Percentiles rank a stretch among this genome's conserved stretches.
Conservation (phyloP, 2,888 invertebrate species). For the Caenorhabditis japonica region DNA sequence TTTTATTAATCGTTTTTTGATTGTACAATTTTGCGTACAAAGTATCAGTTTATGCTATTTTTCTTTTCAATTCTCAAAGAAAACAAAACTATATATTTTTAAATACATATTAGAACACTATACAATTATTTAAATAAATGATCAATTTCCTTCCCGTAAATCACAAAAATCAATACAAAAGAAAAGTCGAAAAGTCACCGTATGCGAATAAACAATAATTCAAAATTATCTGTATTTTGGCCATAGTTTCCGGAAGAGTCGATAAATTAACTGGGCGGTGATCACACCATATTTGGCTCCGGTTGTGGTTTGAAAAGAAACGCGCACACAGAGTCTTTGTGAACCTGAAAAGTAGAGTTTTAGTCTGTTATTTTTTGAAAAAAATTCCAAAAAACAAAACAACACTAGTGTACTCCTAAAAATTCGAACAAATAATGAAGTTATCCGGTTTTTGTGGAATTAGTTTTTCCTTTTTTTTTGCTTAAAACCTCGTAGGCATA, state of each 20-base stretch:
- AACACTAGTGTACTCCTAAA: not conserved
- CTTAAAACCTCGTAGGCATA: too few relatives aligned
- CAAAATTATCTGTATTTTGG: not conserved
- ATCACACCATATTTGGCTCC: slow-evolving; percentile 50
- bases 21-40: too few relatives aligned
- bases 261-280: not conserved
- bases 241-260: not conserved
- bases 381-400: not conserved
- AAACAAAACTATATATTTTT: too few relatives aligned
- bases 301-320: slow-evolving; percentile 57
- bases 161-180: not conserved
- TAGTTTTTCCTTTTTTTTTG: too few relatives aligned
- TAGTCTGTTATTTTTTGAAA: not conserved
- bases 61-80: not conserved
- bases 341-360: slow-evolving; percentile 47
- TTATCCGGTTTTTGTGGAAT: too few relatives aligned
- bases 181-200: too few relatives aligned
- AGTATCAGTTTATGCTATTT: too few relatives aligned
- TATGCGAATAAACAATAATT: not conserved
- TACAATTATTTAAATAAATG: too few relatives aligned
- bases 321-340: slow-evolving; percentile 65
- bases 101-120: too few relatives aligned
- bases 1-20: too few relatives aligned
- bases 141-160: slow-evolving; percentile 7
- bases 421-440: too few relatives aligned